Evolutionary conservation across 2,113 vertebrate species (phyloP), one percentile per base, ranked within the genome.

Genomic region (Sinocyclocheilus anophthalmus): DNA sequence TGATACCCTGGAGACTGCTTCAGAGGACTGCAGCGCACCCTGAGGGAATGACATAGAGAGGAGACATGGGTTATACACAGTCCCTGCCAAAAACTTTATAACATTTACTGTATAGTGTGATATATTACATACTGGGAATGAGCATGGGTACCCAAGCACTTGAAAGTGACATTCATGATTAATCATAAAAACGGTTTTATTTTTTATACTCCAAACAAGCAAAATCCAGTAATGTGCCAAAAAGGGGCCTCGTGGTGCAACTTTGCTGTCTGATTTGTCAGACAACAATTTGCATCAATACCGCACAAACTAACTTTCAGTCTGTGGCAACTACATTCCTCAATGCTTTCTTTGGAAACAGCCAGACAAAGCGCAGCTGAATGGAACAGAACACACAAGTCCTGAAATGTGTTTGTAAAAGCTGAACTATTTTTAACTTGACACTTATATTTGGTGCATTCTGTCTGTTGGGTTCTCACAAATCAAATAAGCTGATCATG

Each of bases 1-100:
- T 99, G 98, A 91, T 98, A 99, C 63, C 98, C 98, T 7, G 97
- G 93, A 90, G 97, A 98, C 92, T 99, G 97, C 91, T 99, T 99
- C 87, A 99, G 95, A 88, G 98, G 96, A 91, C 96, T 96, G 90
- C 92, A 97, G 93, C 97, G 97, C 89, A 99, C 97, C 95, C 98
- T 99, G 95, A 4, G 37, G 63, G 69, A 73, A 33, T 59, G 16
- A 53, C 30, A 63, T 33, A 42, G 0, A 22, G 16, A 63, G 22
- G 11, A 57, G 2, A 45, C 42, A 67, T 8, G 26, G 48, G 18
- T 72, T 72, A 42, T 42, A 72, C 18, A 73, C 20, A 12, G 14
- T 18, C 30, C 30, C 30, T 37, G 67, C 3, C 6, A 65, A 37
- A 37, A 33, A 70, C 9, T 9, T 2, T 37, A 70, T 4, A 65